These are phyloP conservation scores for Aplochiton taeniatus DNA, from an alignment of 2,797 vertebrate genomes.

Conservation along the genomic window DNA sequence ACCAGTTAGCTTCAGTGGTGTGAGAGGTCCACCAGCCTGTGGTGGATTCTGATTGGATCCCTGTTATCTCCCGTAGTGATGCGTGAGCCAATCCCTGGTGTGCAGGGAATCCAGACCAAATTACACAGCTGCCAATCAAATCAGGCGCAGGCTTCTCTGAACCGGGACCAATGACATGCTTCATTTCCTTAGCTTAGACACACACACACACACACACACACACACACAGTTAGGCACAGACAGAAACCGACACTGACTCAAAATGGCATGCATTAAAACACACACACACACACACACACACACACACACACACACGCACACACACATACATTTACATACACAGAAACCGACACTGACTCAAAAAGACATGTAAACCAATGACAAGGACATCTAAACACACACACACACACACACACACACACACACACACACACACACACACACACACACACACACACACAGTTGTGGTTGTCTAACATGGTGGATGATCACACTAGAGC, in stretches of 20 bases:
- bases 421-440: conserved; percentile 6
- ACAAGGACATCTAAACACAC: neutral
- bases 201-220: conserved; percentile 15
- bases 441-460: conserved; percentile 14
- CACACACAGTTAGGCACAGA: no score
- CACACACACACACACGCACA: neutral
- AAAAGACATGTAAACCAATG: no score
- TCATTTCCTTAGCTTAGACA: conserved; percentile 49
- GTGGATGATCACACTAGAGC: neutral
- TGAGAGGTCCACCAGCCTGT: no score
- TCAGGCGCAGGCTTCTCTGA: conserved; percentile 39
- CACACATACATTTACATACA: conserved; percentile 7
- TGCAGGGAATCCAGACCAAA: neutral
- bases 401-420: conserved; percentile 13
- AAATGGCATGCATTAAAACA: conserved; percentile 6
- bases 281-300: neutral
- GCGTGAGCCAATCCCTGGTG: no score
- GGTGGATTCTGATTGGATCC: no score
- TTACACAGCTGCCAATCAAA: conserved; percentile 44
- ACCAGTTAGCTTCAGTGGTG: no score
- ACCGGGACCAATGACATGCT: conserved; percentile 60
- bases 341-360: neutral
- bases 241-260: conserved; percentile 28
- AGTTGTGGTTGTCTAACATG: neutral
- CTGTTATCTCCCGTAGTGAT: no score